These are phyloP conservation scores for Odontamblyopus rebecca DNA, from an alignment of 2,797 vertebrate genomes.

Conservation along the genomic window DNA sequence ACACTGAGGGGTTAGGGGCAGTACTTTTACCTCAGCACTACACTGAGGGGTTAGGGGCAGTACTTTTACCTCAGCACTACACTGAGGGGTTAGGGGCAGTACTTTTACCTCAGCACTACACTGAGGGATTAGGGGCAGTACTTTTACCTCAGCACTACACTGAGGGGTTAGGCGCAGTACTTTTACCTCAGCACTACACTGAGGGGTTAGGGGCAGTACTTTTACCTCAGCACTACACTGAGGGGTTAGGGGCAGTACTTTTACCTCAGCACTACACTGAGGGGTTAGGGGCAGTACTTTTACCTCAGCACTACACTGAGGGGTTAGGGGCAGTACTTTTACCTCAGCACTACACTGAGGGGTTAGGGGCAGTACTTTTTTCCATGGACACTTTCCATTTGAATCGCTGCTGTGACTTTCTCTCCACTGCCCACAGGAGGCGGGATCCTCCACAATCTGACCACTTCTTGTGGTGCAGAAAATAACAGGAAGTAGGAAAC, in stretches of 20 bases:
- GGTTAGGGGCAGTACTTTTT: neutral
- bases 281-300: too few relatives aligned
- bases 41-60: neutral
- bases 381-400: neutral
- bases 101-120: neutral
- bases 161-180: neutral
- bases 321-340: neutral
- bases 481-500: conserved; percentile 78
- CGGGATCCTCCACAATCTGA: conserved; percentile 20
- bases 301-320: neutral
- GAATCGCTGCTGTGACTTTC: neutral
- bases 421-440: conserved; percentile 22
- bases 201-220: too few relatives aligned
- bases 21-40: neutral
- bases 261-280: neutral
- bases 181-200: neutral
- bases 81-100: neutral
- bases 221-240: neutral
- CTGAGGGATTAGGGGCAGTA: neutral
- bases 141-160: neutral
- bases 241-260: too few relatives aligned
- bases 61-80: neutral
- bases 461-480: conserved; percentile 43
- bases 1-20: neutral
- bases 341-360: neutral